Evolutionary conservation across 2,113 vertebrate genomes (phyloP).

Genomic region (Eonycteris spelaea): DNA sequence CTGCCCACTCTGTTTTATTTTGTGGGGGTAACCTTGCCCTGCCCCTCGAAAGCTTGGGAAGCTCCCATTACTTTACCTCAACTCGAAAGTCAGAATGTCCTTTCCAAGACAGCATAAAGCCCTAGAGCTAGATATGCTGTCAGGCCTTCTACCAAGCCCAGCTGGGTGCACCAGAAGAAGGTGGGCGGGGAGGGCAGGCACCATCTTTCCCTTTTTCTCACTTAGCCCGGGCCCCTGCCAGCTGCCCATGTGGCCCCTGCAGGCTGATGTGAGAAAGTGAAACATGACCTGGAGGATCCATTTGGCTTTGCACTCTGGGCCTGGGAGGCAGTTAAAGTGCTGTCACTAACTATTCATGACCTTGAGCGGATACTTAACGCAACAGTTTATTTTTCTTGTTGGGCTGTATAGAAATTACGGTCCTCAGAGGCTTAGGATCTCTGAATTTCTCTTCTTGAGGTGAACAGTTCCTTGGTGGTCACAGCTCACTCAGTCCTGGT

Average conservation of each 20-base stretch:
- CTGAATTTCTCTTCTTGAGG: neutral
- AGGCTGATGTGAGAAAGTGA: neutral
- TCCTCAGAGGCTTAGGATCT: neutral
- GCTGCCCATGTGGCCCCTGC: too few relatives aligned
- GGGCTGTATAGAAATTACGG: neutral
- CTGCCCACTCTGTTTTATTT: neutral
- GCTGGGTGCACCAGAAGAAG: fast-evolving
- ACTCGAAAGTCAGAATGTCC: neutral
- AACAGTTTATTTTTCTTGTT: neutral
- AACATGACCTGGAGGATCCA: too few relatives aligned
- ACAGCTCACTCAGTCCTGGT: neutral
- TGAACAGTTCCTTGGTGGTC: neutral
- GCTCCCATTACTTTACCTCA: fast-evolving
- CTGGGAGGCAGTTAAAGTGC: neutral
- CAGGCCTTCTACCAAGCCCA: neutral
- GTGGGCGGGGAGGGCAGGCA: neutral
- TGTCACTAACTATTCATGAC: neutral
- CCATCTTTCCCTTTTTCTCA: fast-evolving
- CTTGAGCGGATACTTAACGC: neutral
- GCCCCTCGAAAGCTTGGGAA: too few relatives aligned
- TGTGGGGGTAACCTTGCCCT: too few relatives aligned
- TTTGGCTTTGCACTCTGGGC: neutral
- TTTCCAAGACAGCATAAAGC: neutral
- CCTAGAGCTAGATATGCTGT: neutral
- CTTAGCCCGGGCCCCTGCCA: neutral